phyloP scores from a whole-genome alignment of 2,797 vertebrate genomes.

The Pygocentrus nattereri region DNA sequence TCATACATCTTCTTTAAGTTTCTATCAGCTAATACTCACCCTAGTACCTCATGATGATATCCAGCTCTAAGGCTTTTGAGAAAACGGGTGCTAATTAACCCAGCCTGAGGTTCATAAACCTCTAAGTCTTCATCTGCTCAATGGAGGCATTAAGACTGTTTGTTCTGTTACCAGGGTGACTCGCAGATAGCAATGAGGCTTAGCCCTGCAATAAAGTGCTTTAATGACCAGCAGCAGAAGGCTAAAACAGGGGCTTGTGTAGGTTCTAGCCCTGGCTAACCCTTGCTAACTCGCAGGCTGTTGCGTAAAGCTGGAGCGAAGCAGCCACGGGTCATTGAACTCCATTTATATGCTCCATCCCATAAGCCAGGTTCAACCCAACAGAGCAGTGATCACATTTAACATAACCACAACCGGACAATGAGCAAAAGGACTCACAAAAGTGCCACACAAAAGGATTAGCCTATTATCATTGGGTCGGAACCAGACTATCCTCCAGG shows the following conservation, averaged over 20 bases:
- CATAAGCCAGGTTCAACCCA: constrained; percentile 19
- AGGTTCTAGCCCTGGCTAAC: not conserved
- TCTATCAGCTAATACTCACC: not conserved
- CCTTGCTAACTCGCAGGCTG: constrained; percentile 1
- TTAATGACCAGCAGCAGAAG: constrained; percentile 13
- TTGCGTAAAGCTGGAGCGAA: constrained; percentile 54
- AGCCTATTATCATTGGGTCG: not conserved
- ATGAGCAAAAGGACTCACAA: not conserved
- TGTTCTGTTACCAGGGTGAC: constrained; percentile 36
- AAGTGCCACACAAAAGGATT: not conserved
- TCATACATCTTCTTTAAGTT: not conserved
- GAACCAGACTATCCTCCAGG: not conserved
- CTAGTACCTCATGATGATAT: not conserved
- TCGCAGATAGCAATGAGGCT: constrained; percentile 21
- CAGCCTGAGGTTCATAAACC: constrained; percentile 1
- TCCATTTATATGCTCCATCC: constrained; percentile 31
- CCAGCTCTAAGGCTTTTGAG: not conserved
- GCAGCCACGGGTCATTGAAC: constrained; percentile 38
- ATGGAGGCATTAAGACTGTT: constrained; percentile 19
- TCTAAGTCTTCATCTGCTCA: constrained; percentile 2
- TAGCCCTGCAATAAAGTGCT: constrained; percentile 17
- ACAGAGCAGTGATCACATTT: constrained; percentile 49
- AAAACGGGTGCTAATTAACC: constrained; percentile 11
- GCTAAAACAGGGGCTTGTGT: not conserved
- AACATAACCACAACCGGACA: constrained; percentile 34